Conservation (phyloP, 2,888 invertebrate species). For the Ennomos erosarius region DNA sequence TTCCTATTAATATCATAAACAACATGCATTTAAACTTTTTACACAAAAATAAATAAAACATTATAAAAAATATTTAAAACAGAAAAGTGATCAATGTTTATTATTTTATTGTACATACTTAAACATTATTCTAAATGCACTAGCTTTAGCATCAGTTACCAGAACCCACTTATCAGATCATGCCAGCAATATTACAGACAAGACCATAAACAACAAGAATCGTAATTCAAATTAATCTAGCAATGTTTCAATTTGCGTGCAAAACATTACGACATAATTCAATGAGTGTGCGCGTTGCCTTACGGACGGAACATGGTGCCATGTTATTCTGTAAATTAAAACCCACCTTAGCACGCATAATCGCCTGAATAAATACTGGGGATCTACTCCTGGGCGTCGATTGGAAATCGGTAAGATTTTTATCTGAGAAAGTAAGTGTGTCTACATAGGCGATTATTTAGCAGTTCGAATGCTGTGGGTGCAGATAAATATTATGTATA, state of each 20-base stretch:
- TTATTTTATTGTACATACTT: too few relatives aligned
- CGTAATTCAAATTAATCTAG: slow-evolving; percentile 36
- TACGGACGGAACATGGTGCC: slow-evolving; percentile 46
- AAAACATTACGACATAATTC: slow-evolving; percentile 38
- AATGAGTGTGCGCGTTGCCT: slow-evolving; percentile 39
- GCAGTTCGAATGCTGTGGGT: too few relatives aligned
- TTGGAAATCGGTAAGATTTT: slow-evolving; percentile 25
- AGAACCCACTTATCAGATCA: slow-evolving; percentile 18
- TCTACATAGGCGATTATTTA: not conserved
- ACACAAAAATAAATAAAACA: too few relatives aligned
- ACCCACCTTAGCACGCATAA: slow-evolving; percentile 68
- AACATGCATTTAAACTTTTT: too few relatives aligned
- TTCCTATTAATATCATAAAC: too few relatives aligned
- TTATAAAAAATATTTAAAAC: too few relatives aligned
- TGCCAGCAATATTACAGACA: slow-evolving; percentile 12
- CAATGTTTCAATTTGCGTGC: slow-evolving; percentile 40
- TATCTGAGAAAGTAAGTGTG: not conserved
- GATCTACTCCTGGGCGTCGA: slow-evolving; percentile 46
- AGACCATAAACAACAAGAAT: slow-evolving; percentile 31
- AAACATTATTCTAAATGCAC: too few relatives aligned
- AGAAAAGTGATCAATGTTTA: too few relatives aligned
- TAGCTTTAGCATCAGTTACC: slow-evolving; percentile 2
- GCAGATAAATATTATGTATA: too few relatives aligned
- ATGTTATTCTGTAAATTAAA: slow-evolving; percentile 72
- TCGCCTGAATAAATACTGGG: slow-evolving; percentile 63